Evolutionary conservation across 1,140 invertebrate species (phyloP).

Genomic region (Apis laboriosa): DNA sequence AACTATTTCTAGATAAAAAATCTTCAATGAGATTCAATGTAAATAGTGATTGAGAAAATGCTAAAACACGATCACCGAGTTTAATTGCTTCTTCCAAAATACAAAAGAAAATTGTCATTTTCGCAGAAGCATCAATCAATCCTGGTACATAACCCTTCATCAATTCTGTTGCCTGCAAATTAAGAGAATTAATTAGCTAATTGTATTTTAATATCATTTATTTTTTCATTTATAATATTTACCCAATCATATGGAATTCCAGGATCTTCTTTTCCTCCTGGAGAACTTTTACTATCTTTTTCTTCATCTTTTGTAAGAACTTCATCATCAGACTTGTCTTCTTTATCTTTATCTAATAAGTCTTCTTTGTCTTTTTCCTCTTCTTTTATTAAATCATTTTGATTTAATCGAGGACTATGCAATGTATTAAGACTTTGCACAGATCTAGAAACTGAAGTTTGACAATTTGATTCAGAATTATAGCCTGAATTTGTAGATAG

Average conservation of each 20-base stretch:
- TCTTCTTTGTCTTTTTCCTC: conserved; percentile 76
- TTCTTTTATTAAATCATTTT: conserved; percentile 69
- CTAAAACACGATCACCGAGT: conserved; percentile 94
- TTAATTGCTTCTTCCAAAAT: conserved; percentile 94
- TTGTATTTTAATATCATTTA: conserved; percentile 5
- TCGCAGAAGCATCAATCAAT: conserved; percentile 95
- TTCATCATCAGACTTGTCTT: conserved; percentile 79
- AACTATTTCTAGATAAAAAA: conserved; percentile 90
- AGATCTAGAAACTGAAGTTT: conserved; percentile 49
- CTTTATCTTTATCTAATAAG: conserved; percentile 82
- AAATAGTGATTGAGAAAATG: conserved; percentile 98
- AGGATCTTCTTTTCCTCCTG: conserved; percentile 85
- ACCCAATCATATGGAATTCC: conserved; percentile 92
- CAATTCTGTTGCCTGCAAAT: conserved; percentile 88
- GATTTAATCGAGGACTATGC: conserved; percentile 67
- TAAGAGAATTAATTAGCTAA: conserved; percentile 31
- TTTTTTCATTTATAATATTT: conserved; percentile 33
- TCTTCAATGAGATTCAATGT: conserved; percentile 99
- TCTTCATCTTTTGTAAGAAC: conserved; percentile 76
- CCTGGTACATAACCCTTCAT: conserved; percentile 94
- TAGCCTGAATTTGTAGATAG: conserved; percentile 45
- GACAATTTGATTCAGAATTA: conserved; percentile 58
- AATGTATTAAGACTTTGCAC: conserved; percentile 45
- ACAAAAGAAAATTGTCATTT: conserved; percentile 97
- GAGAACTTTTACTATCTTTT: conserved; percentile 80